Base-by-base conservation (phyloP, 2,113 vertebrate species). In the Neopipo cinnamomea region DNA sequence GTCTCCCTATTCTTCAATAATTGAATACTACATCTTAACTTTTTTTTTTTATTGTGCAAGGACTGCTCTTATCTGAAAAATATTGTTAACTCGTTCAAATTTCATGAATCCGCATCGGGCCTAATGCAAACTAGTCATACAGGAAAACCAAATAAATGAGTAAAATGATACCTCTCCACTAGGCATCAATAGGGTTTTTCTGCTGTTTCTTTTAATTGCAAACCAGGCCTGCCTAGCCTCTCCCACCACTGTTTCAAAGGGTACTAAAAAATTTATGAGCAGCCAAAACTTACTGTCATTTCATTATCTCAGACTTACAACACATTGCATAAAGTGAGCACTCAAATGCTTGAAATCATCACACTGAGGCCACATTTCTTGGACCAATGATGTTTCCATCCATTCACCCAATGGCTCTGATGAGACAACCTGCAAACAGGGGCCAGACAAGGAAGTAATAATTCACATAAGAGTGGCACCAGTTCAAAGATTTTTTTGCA, bases 21-120 rank as follows among this genome's bases (percentile, higher is more conserved):
- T 39, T 94, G 80, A 96, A 65, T 88, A 86, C 52, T 63, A 75
- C 37, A 67, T 63, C 68, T 91, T 94, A 80, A 42, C 31, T 67
- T 80, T 86, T 58, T 77, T 71, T 44, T 85, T 80, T 85, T 44
- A 46, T 21, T 84, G 21, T 1, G 4, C 24, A 84, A 86, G 31
- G 41, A 75, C 65, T 53, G 52, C 53, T 92, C 31, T 93, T 71
- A 67, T 21, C 83, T 89, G 31, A 78, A 94, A 88, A 88, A 76
- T 91, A 56, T 46, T 95, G 75, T 74, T 84, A 92, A 75, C 44
- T 95, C 88, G 92, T 94, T 92, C 88, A 92, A 72, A 89, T 94
- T 94, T 96, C 70, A 96, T 95, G 2, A 91, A 79, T 59, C 42
- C 33, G 37, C 62, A 87, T 76, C 14, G 1, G 23, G 67, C 21